Conservation (phyloP, 2,797 vertebrate genomes). For the Psittacula derbiana region DNA sequence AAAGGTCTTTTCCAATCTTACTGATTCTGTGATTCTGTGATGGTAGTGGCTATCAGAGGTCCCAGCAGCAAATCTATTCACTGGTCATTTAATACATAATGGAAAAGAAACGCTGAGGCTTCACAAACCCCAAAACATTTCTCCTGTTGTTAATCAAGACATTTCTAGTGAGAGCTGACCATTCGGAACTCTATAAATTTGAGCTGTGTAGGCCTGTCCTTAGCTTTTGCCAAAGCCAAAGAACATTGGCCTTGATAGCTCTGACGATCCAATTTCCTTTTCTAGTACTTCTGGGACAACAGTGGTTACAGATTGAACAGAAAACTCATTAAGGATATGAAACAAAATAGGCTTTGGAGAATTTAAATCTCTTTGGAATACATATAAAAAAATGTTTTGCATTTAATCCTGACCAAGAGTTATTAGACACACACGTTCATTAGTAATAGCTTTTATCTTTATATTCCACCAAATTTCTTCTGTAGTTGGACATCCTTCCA, state of each 20-base stretch:
- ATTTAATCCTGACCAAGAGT: not conserved
- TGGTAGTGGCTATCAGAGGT: not conserved
- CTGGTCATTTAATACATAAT: not conserved
- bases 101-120: not conserved
- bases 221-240: not conserved
- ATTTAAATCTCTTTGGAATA: not conserved
- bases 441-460: not conserved
- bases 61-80: not conserved
- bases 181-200: not conserved
- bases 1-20: not conserved
- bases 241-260: not conserved
- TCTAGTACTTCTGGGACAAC: not conserved
- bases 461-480: not conserved
- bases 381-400: not conserved
- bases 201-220: not conserved
- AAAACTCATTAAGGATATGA: not conserved
- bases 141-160: not conserved
- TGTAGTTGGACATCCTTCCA: not conserved
- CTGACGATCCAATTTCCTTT: not conserved
- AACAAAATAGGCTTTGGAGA: not conserved
- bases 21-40: not conserved
- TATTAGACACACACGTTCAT: not conserved
- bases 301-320: not conserved
- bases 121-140: not conserved
- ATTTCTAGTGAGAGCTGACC: not conserved